Base-by-base conservation (phyloP, 1,140 invertebrate genomes). In the Hyposmocoma kahamanoa region DNA sequence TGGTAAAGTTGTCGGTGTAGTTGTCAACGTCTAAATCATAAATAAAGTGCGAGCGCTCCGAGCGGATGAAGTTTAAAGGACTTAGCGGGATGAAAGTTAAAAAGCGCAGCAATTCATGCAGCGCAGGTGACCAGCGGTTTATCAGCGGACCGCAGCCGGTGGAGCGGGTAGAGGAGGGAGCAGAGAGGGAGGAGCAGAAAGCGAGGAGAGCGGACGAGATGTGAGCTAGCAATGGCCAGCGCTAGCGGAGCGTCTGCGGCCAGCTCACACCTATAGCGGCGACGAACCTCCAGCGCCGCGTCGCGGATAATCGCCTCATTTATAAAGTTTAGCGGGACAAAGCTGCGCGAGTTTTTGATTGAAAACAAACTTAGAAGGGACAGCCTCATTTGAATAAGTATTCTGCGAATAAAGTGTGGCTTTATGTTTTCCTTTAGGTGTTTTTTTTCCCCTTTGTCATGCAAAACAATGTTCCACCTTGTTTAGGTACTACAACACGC, bases 321-420 rank as follows among this genome's bases (percentile, higher is more conserved):
- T 82, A 82, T 84, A 84, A 84, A 84, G 81, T 81, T 84, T 82
- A 84, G 67, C 79, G 66, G 67, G 68, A 78, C 77, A 81, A 81
- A 79, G 75, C 78, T 80, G 72, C 64, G 70, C 60, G 75, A 81
- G 77, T 81, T 84, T 83, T 83, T 84, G 81, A 84, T 84, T 84
- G 81, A 84, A 84, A 84, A 84, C 73, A 84, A 84, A 84, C 82
- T 85, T 83, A 82, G 79, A 80, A 85, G 82, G 79, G 79, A 83
- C 81, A 78, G 76, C 70, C 73, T 85, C 79, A 85, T 85, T 85
- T 85, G 79, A 85, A 85, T 85, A 85, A 85, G 82, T 85, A 85
- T 85, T 81, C 74, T 74, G 72, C 71, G 77, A 85, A 85, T 83
- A 83, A 85, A 84, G 81, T 84, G 81, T 82, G 81, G 81, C 79